Base-by-base conservation (phyloP, 2,797 vertebrate genomes). In the Channallabes apus region DNA sequence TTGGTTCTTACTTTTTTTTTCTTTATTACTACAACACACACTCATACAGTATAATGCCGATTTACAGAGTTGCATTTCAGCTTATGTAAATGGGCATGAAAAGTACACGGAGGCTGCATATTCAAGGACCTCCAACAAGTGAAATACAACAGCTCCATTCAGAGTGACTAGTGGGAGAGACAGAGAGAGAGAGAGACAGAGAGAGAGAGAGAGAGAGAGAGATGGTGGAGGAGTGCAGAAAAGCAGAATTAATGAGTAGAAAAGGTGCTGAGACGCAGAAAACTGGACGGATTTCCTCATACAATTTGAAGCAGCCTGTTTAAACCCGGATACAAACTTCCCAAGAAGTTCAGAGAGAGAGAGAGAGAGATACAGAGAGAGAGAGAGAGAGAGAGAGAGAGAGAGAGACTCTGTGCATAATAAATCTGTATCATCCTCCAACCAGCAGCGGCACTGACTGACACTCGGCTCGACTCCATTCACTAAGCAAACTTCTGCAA, bases 211-310 rank as follows among this genome's bases (percentile, higher is more conserved):
- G 72, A 76, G 71, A 88, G 83, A 87, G 78, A 71, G 85, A 84
- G 72, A 71, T 79, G 61, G 71, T 61, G 80, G 32, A 61, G 32
- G 61, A 64, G 83, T n/a, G 76, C 72, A 91, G 92, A 90, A 90
- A 91, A 90, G 92, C 91, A 91, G 94, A 93, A 94, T 94, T 93
- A 93, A 94, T 95, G 92, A 94, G 95, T 94, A 83, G 93, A 94
- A 94, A 94, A 93, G 92, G 92, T 94, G 68, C 88, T 85, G 86
- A 91, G 91, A 90, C 88, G 73, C 35, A 80, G 69, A 84, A 89
- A 92, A 83, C 72, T 78, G 88, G 88, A 88, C 89, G 88, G 78
- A 83, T 91, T 92, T 82, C 89, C 90, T 91, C 90, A 92, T 92
- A 90, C 92, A 91, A 90, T 64, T 41, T 93, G 91, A 88, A 80